Evolutionary conservation across 2,888 invertebrate species (phyloP).

Genomic region (Pemphredon lugubris): DNA sequence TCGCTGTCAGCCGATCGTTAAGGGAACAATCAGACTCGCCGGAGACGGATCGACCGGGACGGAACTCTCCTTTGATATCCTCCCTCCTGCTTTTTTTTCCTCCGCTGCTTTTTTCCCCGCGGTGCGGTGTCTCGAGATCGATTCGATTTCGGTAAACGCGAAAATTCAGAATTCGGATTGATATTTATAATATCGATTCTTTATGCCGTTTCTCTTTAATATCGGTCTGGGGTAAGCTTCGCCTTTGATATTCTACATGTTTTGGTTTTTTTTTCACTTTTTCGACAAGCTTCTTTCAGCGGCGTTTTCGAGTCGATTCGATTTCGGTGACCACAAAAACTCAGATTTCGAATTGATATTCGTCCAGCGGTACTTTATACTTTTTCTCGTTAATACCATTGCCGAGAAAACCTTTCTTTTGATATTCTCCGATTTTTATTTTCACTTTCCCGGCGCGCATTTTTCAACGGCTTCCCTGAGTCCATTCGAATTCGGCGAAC

Average conservation of each 20-base stretch:
- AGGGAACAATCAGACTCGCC: constrained; percentile 63
- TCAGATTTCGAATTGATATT: too few relatives aligned
- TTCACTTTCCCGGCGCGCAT: too few relatives aligned
- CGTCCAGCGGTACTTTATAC: too few relatives aligned
- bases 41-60: constrained; percentile 53
- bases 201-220: too few relatives aligned
- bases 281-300: neutral
- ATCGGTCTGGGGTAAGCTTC: too few relatives aligned
- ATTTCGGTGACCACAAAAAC: neutral
- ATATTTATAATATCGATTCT: neutral
- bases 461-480: too few relatives aligned
- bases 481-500: too few relatives aligned
- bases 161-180: neutral
- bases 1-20: constrained; percentile 68
- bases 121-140: too few relatives aligned
- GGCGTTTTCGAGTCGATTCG: neutral
- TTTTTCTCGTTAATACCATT: too few relatives aligned
- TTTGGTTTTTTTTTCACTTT: neutral
- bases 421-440: too few relatives aligned
- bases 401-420: too few relatives aligned
- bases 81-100: constrained; percentile 4
- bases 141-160: neutral
- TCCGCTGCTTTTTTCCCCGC: neutral
- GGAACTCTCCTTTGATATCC: constrained; percentile 19
- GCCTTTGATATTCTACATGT: neutral